Evolutionary conservation across 1,140 invertebrate genomes (phyloP).

Genomic region (Drosophila cardini): DNA sequence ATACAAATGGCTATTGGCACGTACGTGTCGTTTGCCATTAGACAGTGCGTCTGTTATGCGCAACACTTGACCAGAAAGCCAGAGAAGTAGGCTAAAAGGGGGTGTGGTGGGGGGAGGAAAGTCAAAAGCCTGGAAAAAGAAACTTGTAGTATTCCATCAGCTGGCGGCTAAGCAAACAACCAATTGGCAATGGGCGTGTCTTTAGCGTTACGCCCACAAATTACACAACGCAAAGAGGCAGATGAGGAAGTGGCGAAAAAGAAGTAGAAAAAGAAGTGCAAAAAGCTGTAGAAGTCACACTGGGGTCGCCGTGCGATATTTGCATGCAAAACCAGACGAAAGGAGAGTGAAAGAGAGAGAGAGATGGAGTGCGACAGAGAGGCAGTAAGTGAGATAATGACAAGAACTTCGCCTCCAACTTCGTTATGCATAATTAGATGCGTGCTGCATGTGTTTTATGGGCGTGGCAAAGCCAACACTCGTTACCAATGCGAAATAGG

Average conservation of each 20-base stretch:
- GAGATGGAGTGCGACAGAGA: too few relatives aligned
- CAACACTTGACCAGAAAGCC: slow-evolving; percentile 40
- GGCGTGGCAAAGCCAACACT: slow-evolving; percentile 51
- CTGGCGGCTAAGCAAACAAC: slow-evolving; percentile 36
- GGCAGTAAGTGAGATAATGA: slow-evolving; percentile 16
- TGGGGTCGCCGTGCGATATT: slow-evolving; percentile 30
- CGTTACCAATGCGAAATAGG: slow-evolving; percentile 3
- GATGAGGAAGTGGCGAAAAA: neutral
- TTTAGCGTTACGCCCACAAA: slow-evolving; percentile 40
- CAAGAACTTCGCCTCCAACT: slow-evolving; percentile 31
- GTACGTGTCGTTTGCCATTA: slow-evolving; percentile 80
- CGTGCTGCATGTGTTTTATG: slow-evolving; percentile 65
- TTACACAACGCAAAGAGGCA: slow-evolving; percentile 21
- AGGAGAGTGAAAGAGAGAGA: too few relatives aligned
- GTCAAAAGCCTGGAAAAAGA: neutral
- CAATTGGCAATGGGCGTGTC: slow-evolving; percentile 28
- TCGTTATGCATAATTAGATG: slow-evolving; percentile 72
- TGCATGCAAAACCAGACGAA: slow-evolving; percentile 31
- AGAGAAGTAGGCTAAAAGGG: neutral
- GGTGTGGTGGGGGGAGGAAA: neutral
- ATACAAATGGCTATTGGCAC: slow-evolving; percentile 83
- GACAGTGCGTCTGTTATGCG: slow-evolving; percentile 67
- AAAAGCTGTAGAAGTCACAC: neutral
- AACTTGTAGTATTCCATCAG: slow-evolving; percentile 19
- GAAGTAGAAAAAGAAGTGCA: slow-evolving; percentile 6